These are phyloP conservation scores for Drosophila engyochracea DNA, from an alignment of 2,888 invertebrate genomes.

Conservation along the genomic window DNA sequence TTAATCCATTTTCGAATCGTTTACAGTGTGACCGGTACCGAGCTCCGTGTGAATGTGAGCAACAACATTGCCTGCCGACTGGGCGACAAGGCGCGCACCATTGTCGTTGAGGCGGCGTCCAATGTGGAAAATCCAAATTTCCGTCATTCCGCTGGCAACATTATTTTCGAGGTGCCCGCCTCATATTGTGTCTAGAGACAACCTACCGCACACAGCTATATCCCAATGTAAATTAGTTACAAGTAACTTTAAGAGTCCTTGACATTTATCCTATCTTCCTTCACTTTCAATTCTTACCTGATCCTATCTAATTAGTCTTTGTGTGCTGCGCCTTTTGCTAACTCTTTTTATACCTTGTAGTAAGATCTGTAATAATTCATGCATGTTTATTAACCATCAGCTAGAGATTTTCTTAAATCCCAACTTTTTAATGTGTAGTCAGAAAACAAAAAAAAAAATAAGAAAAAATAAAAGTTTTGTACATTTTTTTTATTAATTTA, in stretches of 20 bases:
- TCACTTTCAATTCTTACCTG: neutral
- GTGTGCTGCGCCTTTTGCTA: conserved; percentile 37
- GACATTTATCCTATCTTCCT: conserved; percentile 1
- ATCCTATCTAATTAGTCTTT: conserved; percentile 14
- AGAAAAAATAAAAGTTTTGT: conserved; percentile 32
- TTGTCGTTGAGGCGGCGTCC: conserved; percentile 83
- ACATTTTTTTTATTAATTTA: conserved; percentile 57
- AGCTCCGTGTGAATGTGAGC: conserved; percentile 90
- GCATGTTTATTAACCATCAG: conserved; percentile 23
- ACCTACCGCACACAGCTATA: neutral
- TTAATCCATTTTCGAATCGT: conserved; percentile 26
- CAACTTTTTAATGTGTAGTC: conserved; percentile 17
- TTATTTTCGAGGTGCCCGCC: conserved; percentile 85
- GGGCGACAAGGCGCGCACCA: conserved; percentile 90
- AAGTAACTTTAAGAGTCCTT: conserved; percentile 30
- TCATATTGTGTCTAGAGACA: conserved; percentile 81
- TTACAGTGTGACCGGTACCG: conserved; percentile 89
- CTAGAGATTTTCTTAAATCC: conserved; percentile 14
- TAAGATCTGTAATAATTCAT: conserved; percentile 19
- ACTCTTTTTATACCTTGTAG: conserved; percentile 7
- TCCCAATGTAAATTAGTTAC: conserved; percentile 61
- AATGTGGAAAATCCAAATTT: conserved; percentile 84
- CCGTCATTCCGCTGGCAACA: conserved; percentile 82
- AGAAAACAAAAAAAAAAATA: neutral
- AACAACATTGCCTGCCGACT: conserved; percentile 93